Conservation (phyloP, 2,888 invertebrate species). For the Notodonta ziczac region DNA sequence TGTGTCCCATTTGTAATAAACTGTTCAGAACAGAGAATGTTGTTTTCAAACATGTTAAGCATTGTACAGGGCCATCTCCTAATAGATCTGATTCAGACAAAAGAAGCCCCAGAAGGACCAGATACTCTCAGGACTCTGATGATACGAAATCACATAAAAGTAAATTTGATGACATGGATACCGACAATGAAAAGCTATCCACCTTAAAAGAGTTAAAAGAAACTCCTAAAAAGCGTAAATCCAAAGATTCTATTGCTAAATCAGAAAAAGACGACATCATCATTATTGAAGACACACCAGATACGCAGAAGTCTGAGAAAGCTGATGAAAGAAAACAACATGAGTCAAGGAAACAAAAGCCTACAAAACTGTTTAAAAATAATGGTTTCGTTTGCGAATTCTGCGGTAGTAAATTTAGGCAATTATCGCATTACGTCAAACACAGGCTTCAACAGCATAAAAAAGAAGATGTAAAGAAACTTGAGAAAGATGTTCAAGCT, state of each 20-base stretch:
- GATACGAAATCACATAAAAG: constrained; percentile 58
- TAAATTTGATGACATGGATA: constrained; percentile 58
- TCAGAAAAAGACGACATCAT: constrained; percentile 58
- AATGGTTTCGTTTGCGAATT: constrained; percentile 70
- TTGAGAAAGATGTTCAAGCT: constrained; percentile 39
- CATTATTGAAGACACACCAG: constrained; percentile 63
- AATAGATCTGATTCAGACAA: constrained; percentile 74
- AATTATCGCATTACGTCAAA: constrained; percentile 72
- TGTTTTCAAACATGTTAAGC: constrained; percentile 81
- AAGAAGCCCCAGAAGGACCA: constrained; percentile 56
- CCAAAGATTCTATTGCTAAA: constrained; percentile 55
- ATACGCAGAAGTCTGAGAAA: constrained; percentile 48
- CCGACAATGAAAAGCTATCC: constrained; percentile 49
- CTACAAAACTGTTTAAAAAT: constrained; percentile 31
- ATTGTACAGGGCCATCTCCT: constrained; percentile 78
- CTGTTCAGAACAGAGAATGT: constrained; percentile 80
- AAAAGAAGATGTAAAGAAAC: constrained; percentile 58
- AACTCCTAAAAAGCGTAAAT: constrained; percentile 55
- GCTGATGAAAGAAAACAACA: constrained; percentile 45
- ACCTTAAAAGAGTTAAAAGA: constrained; percentile 42
- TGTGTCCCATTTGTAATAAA: constrained; percentile 80
- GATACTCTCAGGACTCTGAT: constrained; percentile 63
- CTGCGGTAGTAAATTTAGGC: constrained; percentile 78
- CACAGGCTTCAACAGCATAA: constrained; percentile 70
- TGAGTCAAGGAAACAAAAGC: constrained; percentile 51